These are phyloP conservation scores for Euschistus heros DNA, from an alignment of 1,140 invertebrate species.

Conservation along the genomic window DNA sequence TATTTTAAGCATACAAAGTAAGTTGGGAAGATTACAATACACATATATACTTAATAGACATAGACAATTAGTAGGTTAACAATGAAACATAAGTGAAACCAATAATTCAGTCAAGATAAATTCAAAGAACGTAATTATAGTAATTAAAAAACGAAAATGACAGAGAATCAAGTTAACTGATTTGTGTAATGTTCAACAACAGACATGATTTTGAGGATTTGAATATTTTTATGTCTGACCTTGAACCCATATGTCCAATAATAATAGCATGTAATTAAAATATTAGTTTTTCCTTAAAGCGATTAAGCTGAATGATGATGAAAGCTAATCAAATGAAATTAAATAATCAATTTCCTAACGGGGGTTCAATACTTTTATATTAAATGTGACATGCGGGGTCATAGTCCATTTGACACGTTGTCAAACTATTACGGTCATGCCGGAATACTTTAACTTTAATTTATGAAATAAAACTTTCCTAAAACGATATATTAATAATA, in stretches of 20 bases:
- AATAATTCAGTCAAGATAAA: not conserved
- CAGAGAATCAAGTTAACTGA: not conserved
- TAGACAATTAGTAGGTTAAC: not conserved
- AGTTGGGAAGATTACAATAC: no score
- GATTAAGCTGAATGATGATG: not conserved
- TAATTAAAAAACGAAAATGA: not conserved
- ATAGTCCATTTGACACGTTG: constrained; percentile 19
- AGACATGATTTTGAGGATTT: not conserved
- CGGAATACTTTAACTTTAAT: not conserved
- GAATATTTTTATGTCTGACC: not conserved
- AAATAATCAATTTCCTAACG: not conserved
- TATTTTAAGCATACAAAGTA: no score
- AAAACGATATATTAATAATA: constrained; percentile 39
- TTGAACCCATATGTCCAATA: constrained; percentile 11
- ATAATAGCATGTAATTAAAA: not conserved
- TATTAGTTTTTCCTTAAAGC: not conserved
- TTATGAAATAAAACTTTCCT: constrained; percentile 24
- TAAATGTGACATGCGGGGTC: constrained; percentile 10
- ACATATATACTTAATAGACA: not conserved
- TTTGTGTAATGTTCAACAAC: no score
- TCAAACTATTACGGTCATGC: not conserved
- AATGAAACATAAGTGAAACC: not conserved
- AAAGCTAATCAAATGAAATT: not conserved
- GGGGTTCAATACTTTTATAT: not conserved
- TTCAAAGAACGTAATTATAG: not conserved